A percentile compares a stretch with the other conserved stretches of the same genome.
Conservation (phyloP, 2,888 invertebrate species). For the Eulithis prunata region DNA sequence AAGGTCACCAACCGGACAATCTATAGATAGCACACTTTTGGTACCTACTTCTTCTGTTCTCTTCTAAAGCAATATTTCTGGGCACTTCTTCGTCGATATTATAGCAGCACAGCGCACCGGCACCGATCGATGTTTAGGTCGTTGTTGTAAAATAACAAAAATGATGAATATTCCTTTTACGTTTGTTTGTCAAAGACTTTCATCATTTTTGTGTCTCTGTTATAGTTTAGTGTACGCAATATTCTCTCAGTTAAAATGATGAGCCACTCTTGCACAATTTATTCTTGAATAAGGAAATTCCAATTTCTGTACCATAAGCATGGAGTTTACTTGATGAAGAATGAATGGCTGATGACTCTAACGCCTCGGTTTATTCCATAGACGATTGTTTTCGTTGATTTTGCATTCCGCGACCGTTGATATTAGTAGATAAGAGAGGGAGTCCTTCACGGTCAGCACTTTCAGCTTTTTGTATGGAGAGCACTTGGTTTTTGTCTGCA, state of each 20-base stretch:
- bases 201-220: slow-evolving; percentile 62
- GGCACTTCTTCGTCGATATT: slow-evolving; percentile 67
- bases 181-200: slow-evolving; percentile 33
- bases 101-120: slow-evolving; percentile 66
- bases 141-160: slow-evolving; percentile 53
- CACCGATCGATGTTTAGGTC: slow-evolving; percentile 65
- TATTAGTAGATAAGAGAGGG: slow-evolving; percentile 57
- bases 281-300: slow-evolving; percentile 64
- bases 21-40: slow-evolving; percentile 68
- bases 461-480: slow-evolving; percentile 75
- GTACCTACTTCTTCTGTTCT: slow-evolving; percentile 48
- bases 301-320: slow-evolving; percentile 80
- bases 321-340: slow-evolving; percentile 71
- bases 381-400: slow-evolving; percentile 65
- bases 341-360: slow-evolving; percentile 74
- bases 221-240: slow-evolving; percentile 46
- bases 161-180: slow-evolving; percentile 51
- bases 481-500: slow-evolving; percentile 77
- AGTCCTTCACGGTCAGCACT: slow-evolving; percentile 72
- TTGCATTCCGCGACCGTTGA: slow-evolving; percentile 68
- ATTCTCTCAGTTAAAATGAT: slow-evolving; percentile 44
- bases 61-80: slow-evolving; percentile 62
- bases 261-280: slow-evolving; percentile 57
- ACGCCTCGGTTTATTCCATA: slow-evolving; percentile 73
- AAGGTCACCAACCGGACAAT: slow-evolving; percentile 60